Conservation (phyloP, 2,888 invertebrate genomes). For the Odontothrips loti region DNA sequence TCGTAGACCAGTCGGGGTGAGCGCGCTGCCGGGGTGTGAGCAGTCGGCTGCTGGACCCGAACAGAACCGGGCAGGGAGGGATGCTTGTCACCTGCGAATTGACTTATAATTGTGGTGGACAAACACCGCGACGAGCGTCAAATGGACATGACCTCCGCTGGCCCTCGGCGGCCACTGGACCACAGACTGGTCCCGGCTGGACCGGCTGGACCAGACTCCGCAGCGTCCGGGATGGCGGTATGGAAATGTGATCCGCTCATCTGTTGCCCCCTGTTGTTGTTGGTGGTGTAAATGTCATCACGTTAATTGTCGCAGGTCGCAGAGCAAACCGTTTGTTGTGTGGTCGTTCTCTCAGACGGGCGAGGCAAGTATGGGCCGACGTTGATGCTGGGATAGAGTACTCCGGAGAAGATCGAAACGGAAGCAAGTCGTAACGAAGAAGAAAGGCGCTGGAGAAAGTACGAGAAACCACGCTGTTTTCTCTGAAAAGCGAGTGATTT, state of each 20-base stretch:
- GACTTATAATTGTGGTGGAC: slow-evolving; percentile 12
- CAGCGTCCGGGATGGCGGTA: not conserved
- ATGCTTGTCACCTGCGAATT: not conserved
- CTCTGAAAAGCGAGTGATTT: no score
- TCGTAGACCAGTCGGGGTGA: not conserved
- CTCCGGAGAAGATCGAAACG: no score
- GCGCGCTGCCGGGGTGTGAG: not conserved
- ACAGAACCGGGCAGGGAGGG: not conserved
- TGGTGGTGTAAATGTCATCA: no score
- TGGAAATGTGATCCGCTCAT: not conserved
- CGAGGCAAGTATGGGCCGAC: no score
- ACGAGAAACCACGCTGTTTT: no score
- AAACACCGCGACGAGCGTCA: not conserved
- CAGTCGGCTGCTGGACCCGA: not conserved
- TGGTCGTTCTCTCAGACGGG: no score
- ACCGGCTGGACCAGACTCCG: not conserved
- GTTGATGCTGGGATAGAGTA: no score
- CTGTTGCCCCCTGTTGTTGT: not conserved
- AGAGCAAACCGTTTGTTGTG: no score
- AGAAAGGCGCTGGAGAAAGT: no score
- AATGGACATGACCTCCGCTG: not conserved
- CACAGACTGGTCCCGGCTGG: not conserved
- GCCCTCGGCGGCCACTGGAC: not conserved
- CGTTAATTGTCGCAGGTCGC: no score
- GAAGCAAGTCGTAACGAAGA: no score